Evolutionary conservation across 2,888 invertebrate species (phyloP), one percentile per base, ranked within the genome.

Genomic region (Troides oblongomaculatus): DNA sequence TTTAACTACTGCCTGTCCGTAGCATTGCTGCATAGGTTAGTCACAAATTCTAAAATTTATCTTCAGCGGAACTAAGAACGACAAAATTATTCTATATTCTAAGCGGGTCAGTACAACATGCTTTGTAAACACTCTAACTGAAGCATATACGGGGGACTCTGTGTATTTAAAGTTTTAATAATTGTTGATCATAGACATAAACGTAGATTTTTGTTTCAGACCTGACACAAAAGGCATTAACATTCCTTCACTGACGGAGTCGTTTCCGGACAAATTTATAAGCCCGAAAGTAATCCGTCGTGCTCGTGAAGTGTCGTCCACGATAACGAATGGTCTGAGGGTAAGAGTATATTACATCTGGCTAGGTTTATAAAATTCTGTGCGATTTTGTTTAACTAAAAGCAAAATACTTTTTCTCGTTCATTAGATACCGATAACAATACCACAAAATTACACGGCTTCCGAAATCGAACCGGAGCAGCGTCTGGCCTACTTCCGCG

Each of bases 211-310:
- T 5, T 50, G 17, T 78, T 78, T 1, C 81, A 90, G 91, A 72
- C 80, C 81, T 0, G 96, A 96, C 80, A 96, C 96, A 4, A 94
- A 94, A 78, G 93, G 95, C 66, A 78, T 97, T 30, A 93, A 93
- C 63, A 83, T 96, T 62, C 97, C 97, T 0, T 94, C 96, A 0
- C 94, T 97, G 73, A 94, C 94, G 58, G 95, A 97, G 84, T 90
- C 94, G 0, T 97, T 97, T 84, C 97, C 97, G 0, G 95, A 95
- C 79, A 96, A 96, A 85, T 97, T 96, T 84, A 88, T 97, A 76
- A 96, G 96, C 76, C 94, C 96, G 14, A 94, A 94, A 43, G 93
- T 95, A 2, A 95, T 97, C 80, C 88, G 93, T 2, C 89, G 93
- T 67, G 96, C 95, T 0, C 92, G 95, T 23, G 95, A 96, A 80